Percentiles rank a stretch among this genome's conserved stretches.
Evolutionary conservation across 2,888 invertebrate species (phyloP).

Genomic region (Erannis defoliaria): DNA sequence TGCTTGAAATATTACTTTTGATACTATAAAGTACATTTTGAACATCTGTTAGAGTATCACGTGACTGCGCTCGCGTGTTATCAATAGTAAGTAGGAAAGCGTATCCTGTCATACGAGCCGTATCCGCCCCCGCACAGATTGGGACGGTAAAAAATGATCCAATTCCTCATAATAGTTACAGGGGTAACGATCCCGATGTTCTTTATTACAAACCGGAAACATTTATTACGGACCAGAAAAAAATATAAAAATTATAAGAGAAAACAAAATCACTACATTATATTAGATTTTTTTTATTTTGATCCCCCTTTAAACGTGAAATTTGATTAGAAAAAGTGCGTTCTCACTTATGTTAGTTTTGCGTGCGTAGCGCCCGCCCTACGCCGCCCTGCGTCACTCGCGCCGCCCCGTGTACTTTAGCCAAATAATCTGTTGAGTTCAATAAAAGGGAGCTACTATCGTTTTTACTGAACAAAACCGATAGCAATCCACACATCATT

Average conservation of each 20-base stretch:
- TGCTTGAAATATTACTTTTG: not conserved
- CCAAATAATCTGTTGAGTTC: not conserved
- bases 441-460: not conserved
- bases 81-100: conserved; percentile 68
- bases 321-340: conserved; percentile 55
- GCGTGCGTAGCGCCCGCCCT: conserved; percentile 78
- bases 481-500: not conserved
- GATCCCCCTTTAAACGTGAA: conserved; percentile 21
- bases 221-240: conserved; percentile 69
- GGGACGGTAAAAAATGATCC: conserved; percentile 80
- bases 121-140: conserved; percentile 82
- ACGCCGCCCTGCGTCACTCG: conserved; percentile 74
- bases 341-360: conserved; percentile 68
- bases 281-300: conserved; percentile 21
- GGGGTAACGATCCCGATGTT: conserved; percentile 72
- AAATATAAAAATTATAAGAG: conserved; percentile 11
- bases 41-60: conserved; percentile 77
- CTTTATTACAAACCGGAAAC: conserved; percentile 83
- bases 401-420: conserved; percentile 67
- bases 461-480: not conserved
- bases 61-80: conserved; percentile 76
- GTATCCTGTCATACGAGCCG: conserved; percentile 84
- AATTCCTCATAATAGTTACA: conserved; percentile 81
- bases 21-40: conserved; percentile 1
- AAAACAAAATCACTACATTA: conserved; percentile 37